A percentile compares a stretch with the other conserved stretches of the same genome.
Conservation (phyloP, 2,888 invertebrate species). For the Trichogramma evanescens region DNA sequence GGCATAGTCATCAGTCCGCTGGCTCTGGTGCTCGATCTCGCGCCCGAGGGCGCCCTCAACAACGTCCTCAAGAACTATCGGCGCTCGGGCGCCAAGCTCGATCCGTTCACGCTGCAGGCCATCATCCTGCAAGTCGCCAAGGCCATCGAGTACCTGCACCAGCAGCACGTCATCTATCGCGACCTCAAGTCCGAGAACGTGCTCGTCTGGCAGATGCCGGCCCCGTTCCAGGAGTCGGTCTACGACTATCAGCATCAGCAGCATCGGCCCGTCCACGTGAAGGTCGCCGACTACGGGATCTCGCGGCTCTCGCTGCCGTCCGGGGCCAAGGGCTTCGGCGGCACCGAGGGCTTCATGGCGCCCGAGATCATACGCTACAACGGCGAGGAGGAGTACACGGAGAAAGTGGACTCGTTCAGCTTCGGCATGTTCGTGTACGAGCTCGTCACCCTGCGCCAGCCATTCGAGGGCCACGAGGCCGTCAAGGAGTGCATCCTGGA, state of each 20-base stretch:
- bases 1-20: conserved; percentile 86
- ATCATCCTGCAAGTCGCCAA: conserved; percentile 85
- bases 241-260: conserved; percentile 32
- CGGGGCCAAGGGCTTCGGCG: conserved; percentile 94
- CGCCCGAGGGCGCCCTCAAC: conserved; percentile 88
- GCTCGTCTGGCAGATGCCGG: conserved; percentile 93
- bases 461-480: conserved; percentile 93
- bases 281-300: conserved; percentile 95
- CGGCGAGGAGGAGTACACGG: conserved; percentile 97
- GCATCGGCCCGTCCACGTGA: conserved; percentile 66
- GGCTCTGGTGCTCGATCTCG: conserved; percentile 80
- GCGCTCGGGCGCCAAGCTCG: conserved; percentile 74
- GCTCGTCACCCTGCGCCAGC: conserved; percentile 83
- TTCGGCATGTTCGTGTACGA: conserved; percentile 99
- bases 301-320: conserved; percentile 81
- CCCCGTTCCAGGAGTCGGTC: conserved; percentile 65
- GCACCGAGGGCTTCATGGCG: conserved; percentile 99
- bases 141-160: conserved; percentile 92
- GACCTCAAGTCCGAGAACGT: conserved; percentile 96
- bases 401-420: conserved; percentile 98
- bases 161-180: conserved; percentile 84
- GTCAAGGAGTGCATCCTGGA: conserved; percentile 95
- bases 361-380: conserved; percentile 98
- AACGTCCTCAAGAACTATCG: conserved; percentile 76
- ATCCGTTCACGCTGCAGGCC: conserved; percentile 73